Base-by-base conservation (phyloP, 2,888 invertebrate species). In the Coelinius sp. region DNA sequence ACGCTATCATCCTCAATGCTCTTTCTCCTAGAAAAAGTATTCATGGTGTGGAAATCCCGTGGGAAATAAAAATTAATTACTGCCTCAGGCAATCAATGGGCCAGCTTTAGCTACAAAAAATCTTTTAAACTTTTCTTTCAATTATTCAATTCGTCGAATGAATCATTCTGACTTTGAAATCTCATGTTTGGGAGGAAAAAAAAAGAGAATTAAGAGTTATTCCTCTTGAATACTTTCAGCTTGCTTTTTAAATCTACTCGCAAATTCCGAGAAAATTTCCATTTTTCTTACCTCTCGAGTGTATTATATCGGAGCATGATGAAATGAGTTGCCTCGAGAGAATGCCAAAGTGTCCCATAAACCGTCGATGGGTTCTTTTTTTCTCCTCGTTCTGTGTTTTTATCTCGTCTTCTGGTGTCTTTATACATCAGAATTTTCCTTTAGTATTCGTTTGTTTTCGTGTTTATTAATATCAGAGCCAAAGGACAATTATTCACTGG, bases 231-330 rank as follows among this genome's bases (percentile, higher is more conserved):
- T 56, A 14, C 14, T 27, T n/a, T n/a, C n/a, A n/a, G n/a, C n/a
- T n/a, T 38, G 7, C 35, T 62, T 8, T 62, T 14, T 38, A 38
- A 62, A 38, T n/a, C 8, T 62, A 35, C 17, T 31, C 59, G 35
- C 8, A 6, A 10, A 20, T 73, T 76, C 74, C 70, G 38, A 68
- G 75, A 73, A 75, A 78, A 78, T 72, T 68, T 59, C 65, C 73
- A 69, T 80, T 73, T 69, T 53, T 69, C 73, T 73, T 12, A 31
- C 53, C 56, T 53, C 70, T 62, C 59, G 27, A 64, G 46, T 75
- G 27, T 25, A 52, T 44, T 56, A 59, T 68, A 64, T 75, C 35
- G 65, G n/a, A 73, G 75, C 70, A 63, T 38, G 67, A 64, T 65
- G 66, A 69, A 75, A 75, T 56, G 66, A 71, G 68, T 69, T 71